A percentile compares a stretch with the other conserved stretches of the same genome.
Conservation (phyloP, 2,888 invertebrate genomes). For the Thymelicus sylvestris region DNA sequence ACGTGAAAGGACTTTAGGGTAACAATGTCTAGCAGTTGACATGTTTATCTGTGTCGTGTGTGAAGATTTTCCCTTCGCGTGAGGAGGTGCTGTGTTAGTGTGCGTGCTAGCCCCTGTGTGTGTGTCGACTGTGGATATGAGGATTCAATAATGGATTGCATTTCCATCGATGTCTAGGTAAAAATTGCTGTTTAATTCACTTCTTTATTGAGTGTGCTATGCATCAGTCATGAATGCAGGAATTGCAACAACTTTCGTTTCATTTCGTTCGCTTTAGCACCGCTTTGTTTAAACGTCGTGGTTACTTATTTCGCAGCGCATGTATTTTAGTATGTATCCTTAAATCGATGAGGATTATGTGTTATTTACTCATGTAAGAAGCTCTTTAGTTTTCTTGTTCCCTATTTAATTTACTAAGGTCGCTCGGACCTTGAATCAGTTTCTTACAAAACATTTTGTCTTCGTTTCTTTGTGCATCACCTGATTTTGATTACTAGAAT, state of each 20-base stretch:
- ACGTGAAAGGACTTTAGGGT: conserved; percentile 81
- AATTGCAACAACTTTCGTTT: conserved; percentile 21
- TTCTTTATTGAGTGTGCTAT: conserved; percentile 56
- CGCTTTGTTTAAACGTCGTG: conserved; percentile 63
- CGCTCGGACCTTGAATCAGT: conserved; percentile 62
- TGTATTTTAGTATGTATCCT: conserved; percentile 61
- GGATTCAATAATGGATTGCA: conserved; percentile 83
- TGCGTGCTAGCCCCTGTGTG: conserved; percentile 71
- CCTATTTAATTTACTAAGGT: conserved; percentile 61
- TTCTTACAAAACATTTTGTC: conserved; percentile 65
- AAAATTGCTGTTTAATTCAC: conserved; percentile 68
- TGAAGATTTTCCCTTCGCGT: conserved; percentile 85
- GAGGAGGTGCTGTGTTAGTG: conserved; percentile 80
- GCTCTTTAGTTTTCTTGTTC: conserved; percentile 59
- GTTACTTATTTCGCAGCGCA: conserved; percentile 56
- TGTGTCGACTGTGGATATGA: conserved; percentile 69
- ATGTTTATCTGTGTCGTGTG: conserved; percentile 85
- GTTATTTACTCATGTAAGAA: conserved; percentile 47
- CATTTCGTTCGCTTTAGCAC: conserved; percentile 47
- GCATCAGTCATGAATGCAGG: conserved; percentile 23
- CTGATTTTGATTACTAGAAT: conserved; percentile 40
- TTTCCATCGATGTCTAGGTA: conserved; percentile 82
- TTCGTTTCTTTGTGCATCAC: conserved; percentile 57
- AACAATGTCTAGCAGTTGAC: conserved; percentile 85
- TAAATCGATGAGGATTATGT: conserved; percentile 65